phyloP scores from a whole-genome alignment of 2,888 invertebrate genomes.

The Oegoconia quadripuncta region DNA sequence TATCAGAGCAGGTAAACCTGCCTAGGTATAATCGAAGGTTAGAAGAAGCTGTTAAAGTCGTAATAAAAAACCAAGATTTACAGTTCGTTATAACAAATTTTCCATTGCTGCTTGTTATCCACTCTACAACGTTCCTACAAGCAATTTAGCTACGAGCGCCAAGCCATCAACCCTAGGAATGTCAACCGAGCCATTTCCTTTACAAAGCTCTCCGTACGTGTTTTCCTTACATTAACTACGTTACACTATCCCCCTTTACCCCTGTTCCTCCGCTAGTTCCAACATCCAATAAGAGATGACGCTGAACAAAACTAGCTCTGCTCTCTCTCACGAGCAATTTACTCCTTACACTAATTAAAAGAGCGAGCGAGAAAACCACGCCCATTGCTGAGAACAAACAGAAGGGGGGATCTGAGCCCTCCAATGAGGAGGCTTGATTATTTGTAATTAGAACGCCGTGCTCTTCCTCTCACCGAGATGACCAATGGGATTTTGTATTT shows the following conservation, averaged over 20 bases:
- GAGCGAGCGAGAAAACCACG: slow-evolving; percentile 73
- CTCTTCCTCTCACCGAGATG: slow-evolving; percentile 68
- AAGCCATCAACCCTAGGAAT: slow-evolving; percentile 59
- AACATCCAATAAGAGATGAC: slow-evolving; percentile 76
- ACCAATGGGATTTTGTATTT: slow-evolving; percentile 72
- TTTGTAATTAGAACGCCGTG: slow-evolving; percentile 77
- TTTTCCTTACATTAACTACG: slow-evolving; percentile 75
- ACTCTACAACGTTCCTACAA: slow-evolving; percentile 33
- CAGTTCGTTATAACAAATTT: too few species aligned
- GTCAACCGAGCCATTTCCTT: slow-evolving; percentile 71
- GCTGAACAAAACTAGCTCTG: slow-evolving; percentile 60
- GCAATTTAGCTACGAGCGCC: slow-evolving; percentile 49
- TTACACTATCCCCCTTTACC: slow-evolving; percentile 62
- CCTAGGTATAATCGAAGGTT: too few species aligned
- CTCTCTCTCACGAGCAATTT: slow-evolving; percentile 77
- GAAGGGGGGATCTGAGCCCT: slow-evolving; percentile 60
- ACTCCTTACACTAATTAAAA: slow-evolving; percentile 80
- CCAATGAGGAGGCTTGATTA: slow-evolving; percentile 76
- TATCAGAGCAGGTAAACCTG: too few species aligned
- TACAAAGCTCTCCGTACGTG: slow-evolving; percentile 67
- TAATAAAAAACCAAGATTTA: too few species aligned
- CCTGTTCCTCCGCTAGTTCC: slow-evolving; percentile 55
- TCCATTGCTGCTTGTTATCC: slow-evolving; percentile 7
- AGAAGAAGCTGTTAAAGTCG: too few species aligned
- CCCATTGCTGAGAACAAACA: slow-evolving; percentile 73